Base-by-base conservation (phyloP, 2,888 invertebrate genomes). In the Pandemis corylana region DNA sequence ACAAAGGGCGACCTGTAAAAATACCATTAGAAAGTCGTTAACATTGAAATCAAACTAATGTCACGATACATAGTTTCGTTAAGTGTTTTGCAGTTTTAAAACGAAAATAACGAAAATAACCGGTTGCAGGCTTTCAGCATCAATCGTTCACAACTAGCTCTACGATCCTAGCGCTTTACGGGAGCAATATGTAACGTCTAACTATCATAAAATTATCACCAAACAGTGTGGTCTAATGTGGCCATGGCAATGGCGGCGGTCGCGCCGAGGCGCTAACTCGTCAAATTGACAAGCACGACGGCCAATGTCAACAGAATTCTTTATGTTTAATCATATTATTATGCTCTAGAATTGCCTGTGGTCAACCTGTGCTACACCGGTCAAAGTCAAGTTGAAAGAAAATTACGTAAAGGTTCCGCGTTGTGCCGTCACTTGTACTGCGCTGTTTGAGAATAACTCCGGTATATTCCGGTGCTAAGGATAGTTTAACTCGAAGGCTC, bases 161-260 rank as follows among this genome's bases (percentile, higher is more conserved):
- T 51, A 51, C 6, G 6, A 13, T 51, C n/a, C 13, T 4, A 56
- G 56, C 67, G 42, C 51, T 36, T 28, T 36, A 28, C 20, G 12
- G 20, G 20, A 44, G 6, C 64, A 20, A 15, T 46, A 20, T 46
- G 13, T 15, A 46, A 63, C 10, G 59, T 59, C 28, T 64, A 64
- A 64, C 20, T 15, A 64, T 44, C 68, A 68, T 69, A 69, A 62
- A 49, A 36, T 46, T 36, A 53, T 51, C 42, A 12, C 62, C 41
- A 42, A 56, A 36, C 51, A 75, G 12, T 63, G 20, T 5, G 65
- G 12, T 12, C 44, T 65, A 51, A 62, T 51, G 62, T 66, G 66
- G 12, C 67, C 62, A 44, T 71, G 75, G 61, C 75, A 70, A 53
- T 75, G 70, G 44, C 56, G 61, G 61, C 13, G 64, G 65, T 61